Evolutionary conservation across 2,797 vertebrate genomes (phyloP), one percentile per base, ranked within the genome.

Genomic region (Siniperca undulata): DNA sequence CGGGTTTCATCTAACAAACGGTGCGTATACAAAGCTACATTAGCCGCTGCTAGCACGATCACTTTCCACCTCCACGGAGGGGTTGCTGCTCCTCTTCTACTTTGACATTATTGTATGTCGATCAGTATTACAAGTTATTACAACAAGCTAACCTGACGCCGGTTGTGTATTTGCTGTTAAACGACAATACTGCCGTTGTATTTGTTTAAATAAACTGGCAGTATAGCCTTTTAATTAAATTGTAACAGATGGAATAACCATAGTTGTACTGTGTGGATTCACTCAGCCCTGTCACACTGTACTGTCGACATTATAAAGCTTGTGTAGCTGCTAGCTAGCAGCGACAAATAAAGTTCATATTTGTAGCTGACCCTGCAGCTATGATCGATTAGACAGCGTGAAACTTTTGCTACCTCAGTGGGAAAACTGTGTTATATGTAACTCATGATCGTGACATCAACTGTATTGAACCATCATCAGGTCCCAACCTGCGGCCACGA

Each of bases 11-110:
- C 86, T 6, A 5, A 53, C 50, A 84, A 68, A 89, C 86, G 91
- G 93, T 94, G 50, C 87, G 90, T 93, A 88, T 86, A 56, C 70
- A 52, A 50, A 76, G 91, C 93, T 89, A 86, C 83, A 88, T 80
- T 94, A 94, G 93, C 92, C 74, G 71, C 76, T 77, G 93, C 92
- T 94, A 94, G 78, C 91, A 62, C 71, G 66, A 68, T 27, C 84
- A 85, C 85, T 91, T 85, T 83, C 62, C 38, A 56, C 6, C 55
- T 20, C 19, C 38, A 24, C 59, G 36, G 83, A 85, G 67, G 44
- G 62, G 67, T 30, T 60, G 58, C 81, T 80, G 58, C 56, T 88
- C 55, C 44, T 65, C 65, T 24, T 59, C 55, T 55, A 60, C 62
- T 75, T 70, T 0, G 65, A 58, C 58, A 16, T 81, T 56, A n/a